Base-by-base conservation (phyloP, 1,140 invertebrate genomes). In the Bombyx mori region DNA sequence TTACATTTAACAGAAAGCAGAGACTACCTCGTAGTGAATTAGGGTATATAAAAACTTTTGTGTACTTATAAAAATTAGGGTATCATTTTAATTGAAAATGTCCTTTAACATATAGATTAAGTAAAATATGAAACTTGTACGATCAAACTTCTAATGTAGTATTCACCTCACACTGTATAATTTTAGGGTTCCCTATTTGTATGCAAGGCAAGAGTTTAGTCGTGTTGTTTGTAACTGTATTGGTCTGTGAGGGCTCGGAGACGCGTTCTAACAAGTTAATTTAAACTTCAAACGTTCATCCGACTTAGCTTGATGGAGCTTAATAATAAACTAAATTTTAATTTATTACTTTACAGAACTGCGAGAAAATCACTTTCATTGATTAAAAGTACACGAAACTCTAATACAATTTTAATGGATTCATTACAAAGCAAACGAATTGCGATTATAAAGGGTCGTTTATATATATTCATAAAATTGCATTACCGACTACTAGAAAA, bases 241-340 rank as follows among this genome's bases (percentile, higher is more conserved):
- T 62, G 66, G 65, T 65, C 63, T 61, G 61, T 26, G 56, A 68
- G 60, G 62, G 58, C 62, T 63, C 62, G 57, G 63, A 61, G 61
- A 67, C 54, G 58, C 66, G 56, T 66, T 63, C 66, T 66, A 77
- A 77, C 74, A 77, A 78, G 74, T 77, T 78, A 80, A 80, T 80
- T 80, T 75, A 77, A 80, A 78, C 78, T 80, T 80, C 70, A 68
- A 74, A 68, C 71, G 75, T 68, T 77, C 68, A 78, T 72, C 77
- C 68, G 75, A 72, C 66, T 78, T 75, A 70, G 65, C 65, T 76
- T 76, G 72, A 75, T 67, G 68, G 65, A 66, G 71, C 65, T 71
- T 76, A 68, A 73, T 77, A 75, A 71, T 68, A 71, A 69, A 66
- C 66, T 66, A 70, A 78, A 69, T 73, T 71, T 12, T 58, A 71